Evolutionary conservation across 2,888 invertebrate species (phyloP), one percentile per base, ranked within the genome.

Genomic region (Muschampia plurimacula): DNA sequence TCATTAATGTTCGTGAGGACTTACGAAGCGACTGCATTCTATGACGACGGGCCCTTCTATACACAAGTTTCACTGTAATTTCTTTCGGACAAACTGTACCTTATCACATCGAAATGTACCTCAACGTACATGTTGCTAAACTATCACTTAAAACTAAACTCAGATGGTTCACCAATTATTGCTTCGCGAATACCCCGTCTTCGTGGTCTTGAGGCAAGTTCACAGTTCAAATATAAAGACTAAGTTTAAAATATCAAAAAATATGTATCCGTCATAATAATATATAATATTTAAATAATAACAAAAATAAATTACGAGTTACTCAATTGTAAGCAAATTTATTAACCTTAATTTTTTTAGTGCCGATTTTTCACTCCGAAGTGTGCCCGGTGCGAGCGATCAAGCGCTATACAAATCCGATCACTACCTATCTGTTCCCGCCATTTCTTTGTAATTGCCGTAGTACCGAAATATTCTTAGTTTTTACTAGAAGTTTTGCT

Each of bases 1-100:
- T 63, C 64, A 59, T 28, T 69, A 70, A 70, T 70, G 70, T 70
- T 57, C 46, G 70, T 57, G 64, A 65, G 65, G 65, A n/a, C 15
- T 3, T 70, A 65, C 70, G 70, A 57, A 13, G 36, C 65, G 70
- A 65, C 55, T 52, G 32, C 70, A 9, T 12, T 55, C 41, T 9
- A 6, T 39, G 36, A 65, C 64, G 22, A 22, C 66, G 22, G 15
- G 9, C 55, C 69, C 69, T 9, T 64, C 41, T 69, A 44, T 64
- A 69, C 44, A 69, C 64, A 12, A 69, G 39, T 9, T 55, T 32
- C 60, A 12, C 8, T 69, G n/a, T 57, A 44, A 13, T 49, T 5
- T 9, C 32, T n/a, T 44, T 39, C 62, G 28, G 52, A 44, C 64
- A 6, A 63, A 63, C 68, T 1, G 8, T 44, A 44, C 60, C n/a